These are phyloP conservation scores for Diplodus sargus DNA, from an alignment of 2,797 vertebrate genomes.

Conservation along the genomic window DNA sequence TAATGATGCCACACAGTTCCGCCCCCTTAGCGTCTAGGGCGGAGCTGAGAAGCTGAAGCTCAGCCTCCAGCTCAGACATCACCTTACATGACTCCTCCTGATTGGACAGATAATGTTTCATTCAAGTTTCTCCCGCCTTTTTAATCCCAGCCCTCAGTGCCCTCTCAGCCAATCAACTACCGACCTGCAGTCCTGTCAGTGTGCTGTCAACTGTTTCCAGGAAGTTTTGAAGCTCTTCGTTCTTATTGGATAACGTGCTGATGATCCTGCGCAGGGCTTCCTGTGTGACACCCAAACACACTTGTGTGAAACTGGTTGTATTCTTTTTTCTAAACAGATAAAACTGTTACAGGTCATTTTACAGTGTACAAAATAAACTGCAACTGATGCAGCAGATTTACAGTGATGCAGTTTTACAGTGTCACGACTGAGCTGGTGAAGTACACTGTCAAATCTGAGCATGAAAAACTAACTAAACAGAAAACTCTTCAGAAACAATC, in stretches of 20 bases:
- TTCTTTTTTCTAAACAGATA: neutral
- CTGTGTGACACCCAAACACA: constrained; percentile 71
- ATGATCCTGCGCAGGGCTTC: constrained; percentile 95
- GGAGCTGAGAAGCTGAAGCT: constrained; percentile 82
- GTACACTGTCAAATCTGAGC: no score
- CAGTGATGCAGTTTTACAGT: no score
- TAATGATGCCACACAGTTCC: constrained; percentile 51
- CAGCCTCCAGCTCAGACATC: constrained; percentile 90
- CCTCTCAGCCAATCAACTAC: constrained; percentile 35
- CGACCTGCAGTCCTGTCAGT: constrained; percentile 91
- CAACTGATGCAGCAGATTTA: no score
- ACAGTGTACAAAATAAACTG: neutral
- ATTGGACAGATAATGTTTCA: constrained; percentile 31
- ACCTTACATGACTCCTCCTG: constrained; percentile 90
- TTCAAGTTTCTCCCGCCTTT: neutral
- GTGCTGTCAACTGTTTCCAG: constrained; percentile 89
- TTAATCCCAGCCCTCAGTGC: neutral
- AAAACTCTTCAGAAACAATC: no score
- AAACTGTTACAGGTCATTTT: neutral
- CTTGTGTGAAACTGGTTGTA: no score
- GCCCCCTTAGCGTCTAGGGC: constrained; percentile 56
- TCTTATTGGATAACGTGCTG: constrained; percentile 92
- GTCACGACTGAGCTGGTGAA: no score
- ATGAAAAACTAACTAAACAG: no score
- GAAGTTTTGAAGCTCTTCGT: constrained; percentile 93